Evolutionary conservation across 64 coral and sea anemone genomes (phyloP), one percentile per base, ranked within the genome.

Genomic region (Dendrophyllia cribrosa): DNA sequence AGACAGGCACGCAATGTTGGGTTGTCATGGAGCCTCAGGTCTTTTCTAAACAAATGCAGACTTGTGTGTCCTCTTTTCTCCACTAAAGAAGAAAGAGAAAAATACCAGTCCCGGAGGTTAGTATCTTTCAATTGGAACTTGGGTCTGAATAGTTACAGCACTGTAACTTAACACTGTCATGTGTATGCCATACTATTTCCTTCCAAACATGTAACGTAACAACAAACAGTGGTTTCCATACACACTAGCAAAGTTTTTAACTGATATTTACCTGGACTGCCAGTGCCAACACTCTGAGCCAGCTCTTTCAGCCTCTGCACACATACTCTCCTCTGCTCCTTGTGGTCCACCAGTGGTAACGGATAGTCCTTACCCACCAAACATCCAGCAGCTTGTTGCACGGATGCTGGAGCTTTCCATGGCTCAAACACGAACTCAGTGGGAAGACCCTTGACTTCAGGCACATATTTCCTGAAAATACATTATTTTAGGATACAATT

Each of bases 41-140:
- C 93, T 71, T 95, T 95, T 58, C 93, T 82, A 75, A 95, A 95
- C 93, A 89, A 95, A 22, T 91, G 93, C 59, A 95, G 15, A 83
- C 89, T 83, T 4, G 26, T 83, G 79, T 83, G 58, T 61, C 44
- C 45, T 47, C 62, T 83, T 83, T 55, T 6, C 2, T 13, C 49
- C 74, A 22, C 74, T 76, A 12, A 13, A 74, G 43, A 20, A 43
- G 14, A 70, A 25, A 70, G 3, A 23, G 25, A 70, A 74, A 26
- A 74, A 70, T 12, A 56, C 53, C 10, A 74, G 15, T 17, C 2
- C 25, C 10, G 44, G 9, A 45, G 3, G 34, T 72, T 44, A 72
- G 24, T 23, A 22, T 68, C 21, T 2, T 70, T 25, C 21, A 56
- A 12, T 7, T 56, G 53, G 53, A 12, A 56, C 7, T 3, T 12